Conservation (phyloP, 2,797 vertebrate species). For the Tinamus major region DNA sequence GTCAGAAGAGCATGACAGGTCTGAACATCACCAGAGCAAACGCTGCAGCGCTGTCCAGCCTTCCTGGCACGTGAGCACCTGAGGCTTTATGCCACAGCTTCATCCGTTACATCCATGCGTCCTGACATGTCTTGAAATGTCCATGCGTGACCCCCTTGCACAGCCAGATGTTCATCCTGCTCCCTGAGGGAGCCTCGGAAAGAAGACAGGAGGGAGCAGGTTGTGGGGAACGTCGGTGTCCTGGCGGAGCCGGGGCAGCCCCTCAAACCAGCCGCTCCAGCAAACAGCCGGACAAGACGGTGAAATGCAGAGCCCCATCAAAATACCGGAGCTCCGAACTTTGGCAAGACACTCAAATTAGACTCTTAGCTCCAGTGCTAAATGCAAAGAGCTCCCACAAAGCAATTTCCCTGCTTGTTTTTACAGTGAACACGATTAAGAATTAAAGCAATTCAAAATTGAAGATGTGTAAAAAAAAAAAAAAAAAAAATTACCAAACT, state of each 20-base stretch:
- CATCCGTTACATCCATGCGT: too few relatives aligned
- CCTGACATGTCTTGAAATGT: too few relatives aligned
- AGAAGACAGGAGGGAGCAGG: fast-evolving
- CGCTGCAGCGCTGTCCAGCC: too few relatives aligned
- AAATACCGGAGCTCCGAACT: fast-evolving
- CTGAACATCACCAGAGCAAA: too few relatives aligned
- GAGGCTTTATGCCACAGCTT: too few relatives aligned
- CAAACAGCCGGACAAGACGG: background rate
- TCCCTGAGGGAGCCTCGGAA: too few relatives aligned
- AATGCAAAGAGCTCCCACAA: conserved; percentile 53
- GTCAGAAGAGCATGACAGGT: background rate
- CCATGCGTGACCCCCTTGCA: too few relatives aligned
- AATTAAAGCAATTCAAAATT: conserved; percentile 59
- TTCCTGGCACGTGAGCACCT: too few relatives aligned
- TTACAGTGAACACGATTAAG: background rate
- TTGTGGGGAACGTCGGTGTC: background rate
- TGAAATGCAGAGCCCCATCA: fast-evolving
- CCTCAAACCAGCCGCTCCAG: fast-evolving
- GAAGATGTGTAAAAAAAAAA: conserved; percentile 25
- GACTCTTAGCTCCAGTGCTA: background rate
- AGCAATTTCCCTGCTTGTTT: conserved; percentile 38
- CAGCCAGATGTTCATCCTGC: too few relatives aligned
- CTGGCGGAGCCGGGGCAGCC: fast-evolving
- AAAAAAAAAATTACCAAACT: conserved; percentile 31
- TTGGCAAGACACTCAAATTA: background rate